These are phyloP conservation scores for Sebastes schlegelii DNA, from an alignment of 2,113 vertebrate genomes.

Conservation along the genomic window DNA sequence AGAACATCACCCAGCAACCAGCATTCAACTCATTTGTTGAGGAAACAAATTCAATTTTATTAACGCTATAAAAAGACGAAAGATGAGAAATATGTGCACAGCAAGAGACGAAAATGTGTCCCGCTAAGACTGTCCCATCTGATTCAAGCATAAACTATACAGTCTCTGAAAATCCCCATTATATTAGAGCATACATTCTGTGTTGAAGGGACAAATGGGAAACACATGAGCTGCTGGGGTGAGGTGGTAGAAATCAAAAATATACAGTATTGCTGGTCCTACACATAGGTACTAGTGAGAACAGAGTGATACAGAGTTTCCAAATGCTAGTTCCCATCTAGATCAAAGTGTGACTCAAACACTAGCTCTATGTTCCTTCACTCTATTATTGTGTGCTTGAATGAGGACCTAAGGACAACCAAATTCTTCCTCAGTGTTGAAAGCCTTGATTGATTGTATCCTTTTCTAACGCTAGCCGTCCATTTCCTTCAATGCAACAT, in stretches of 20 bases:
- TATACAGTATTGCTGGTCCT: neutral
- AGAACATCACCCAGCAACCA: neutral
- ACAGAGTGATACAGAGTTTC: neutral
- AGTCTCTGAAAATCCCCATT: constrained; percentile 29
- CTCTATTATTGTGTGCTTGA: constrained; percentile 20
- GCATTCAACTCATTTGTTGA: constrained; percentile 17
- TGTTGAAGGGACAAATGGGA: constrained; percentile 32
- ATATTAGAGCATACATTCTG: constrained; percentile 32
- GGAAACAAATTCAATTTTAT: constrained; percentile 36
- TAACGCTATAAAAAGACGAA: neutral
- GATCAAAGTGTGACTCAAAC: neutral
- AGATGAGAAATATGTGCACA: constrained; percentile 16
- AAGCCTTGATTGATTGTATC: constrained; percentile 60
- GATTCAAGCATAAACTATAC: constrained; percentile 23
- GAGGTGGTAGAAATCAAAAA: constrained; percentile 12
- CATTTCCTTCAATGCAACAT: constrained; percentile 26
- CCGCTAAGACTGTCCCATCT: constrained; percentile 21
- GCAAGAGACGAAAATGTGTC: constrained; percentile 18
- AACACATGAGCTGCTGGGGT: constrained; percentile 34
- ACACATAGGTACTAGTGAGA: neutral
- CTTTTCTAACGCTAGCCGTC: constrained; percentile 21
- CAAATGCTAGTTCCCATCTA: neutral
- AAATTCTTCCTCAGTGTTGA: constrained; percentile 22
- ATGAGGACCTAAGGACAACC: constrained; percentile 1
- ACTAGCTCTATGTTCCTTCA: neutral